These are phyloP conservation scores for Naja naja DNA, from an alignment of 2,113 vertebrate species.

Conservation along the genomic window DNA sequence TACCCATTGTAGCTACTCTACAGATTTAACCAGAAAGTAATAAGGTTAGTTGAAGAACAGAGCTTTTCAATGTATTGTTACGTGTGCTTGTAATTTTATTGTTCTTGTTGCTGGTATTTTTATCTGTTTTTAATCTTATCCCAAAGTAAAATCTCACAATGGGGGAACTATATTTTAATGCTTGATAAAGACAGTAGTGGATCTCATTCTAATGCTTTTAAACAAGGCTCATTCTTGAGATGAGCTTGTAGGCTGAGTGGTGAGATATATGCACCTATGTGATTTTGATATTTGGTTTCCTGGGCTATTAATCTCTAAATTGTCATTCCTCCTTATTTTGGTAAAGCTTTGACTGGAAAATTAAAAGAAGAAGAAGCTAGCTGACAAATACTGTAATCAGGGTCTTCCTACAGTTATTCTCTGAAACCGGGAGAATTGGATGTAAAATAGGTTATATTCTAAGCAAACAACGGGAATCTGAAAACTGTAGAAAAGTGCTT, in stretches of 20 bases:
- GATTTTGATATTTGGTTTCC: constrained; percentile 25
- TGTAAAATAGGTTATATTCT: background rate
- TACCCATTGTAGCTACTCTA: background rate
- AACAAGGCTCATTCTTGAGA: background rate
- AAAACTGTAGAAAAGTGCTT: background rate
- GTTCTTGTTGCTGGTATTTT: background rate
- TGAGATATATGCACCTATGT: background rate
- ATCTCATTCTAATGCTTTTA: background rate
- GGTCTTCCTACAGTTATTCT: background rate
- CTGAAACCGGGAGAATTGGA: background rate
- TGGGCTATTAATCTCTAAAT: background rate
- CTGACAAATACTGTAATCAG: background rate
- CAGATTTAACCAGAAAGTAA: background rate
- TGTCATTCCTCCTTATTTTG: background rate
- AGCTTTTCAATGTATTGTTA: background rate
- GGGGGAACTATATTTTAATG: background rate
- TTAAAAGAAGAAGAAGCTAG: background rate
- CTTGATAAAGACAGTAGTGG: background rate
- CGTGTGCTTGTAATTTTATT: background rate
- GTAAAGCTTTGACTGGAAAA: constrained; percentile 6
- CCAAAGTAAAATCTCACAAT: background rate
- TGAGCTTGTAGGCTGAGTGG: background rate
- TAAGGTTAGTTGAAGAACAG: background rate
- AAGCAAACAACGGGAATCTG: constrained; percentile 3
- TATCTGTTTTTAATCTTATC: background rate